These are phyloP conservation scores for Drosophila bipectinata DNA, from an alignment of 1,140 invertebrate genomes.

Conservation along the genomic window DNA sequence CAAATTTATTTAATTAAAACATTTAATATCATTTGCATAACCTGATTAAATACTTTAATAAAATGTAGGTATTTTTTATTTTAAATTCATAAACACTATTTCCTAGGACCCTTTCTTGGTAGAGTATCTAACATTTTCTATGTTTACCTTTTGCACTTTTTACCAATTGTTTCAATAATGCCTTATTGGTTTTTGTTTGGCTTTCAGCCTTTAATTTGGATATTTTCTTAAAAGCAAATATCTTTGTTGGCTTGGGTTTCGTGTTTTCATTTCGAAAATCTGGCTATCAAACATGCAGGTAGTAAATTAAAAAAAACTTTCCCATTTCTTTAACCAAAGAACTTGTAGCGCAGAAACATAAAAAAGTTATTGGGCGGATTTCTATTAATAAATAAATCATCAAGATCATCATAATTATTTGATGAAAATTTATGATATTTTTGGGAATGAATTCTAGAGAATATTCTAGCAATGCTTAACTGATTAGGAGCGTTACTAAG, in stretches of 20 bases:
- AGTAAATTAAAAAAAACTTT: slow-evolving; percentile 51
- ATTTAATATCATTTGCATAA: background rate
- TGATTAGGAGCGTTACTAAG: background rate
- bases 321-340: slow-evolving; percentile 15
- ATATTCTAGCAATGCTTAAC: background rate
- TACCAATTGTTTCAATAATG: slow-evolving; percentile 35
- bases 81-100: background rate
- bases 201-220: slow-evolving; percentile 37
- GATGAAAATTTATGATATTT: slow-evolving; percentile 37
- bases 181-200: slow-evolving; percentile 46
- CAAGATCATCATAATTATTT: slow-evolving; percentile 34
- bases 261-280: slow-evolving; percentile 36
- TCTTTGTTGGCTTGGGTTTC: slow-evolving; percentile 39
- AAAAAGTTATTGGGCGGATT: slow-evolving; percentile 26
- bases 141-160: background rate
- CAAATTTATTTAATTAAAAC: background rate
- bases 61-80: background rate
- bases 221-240: slow-evolving; percentile 33
- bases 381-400: slow-evolving; percentile 31
- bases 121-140: slow-evolving; percentile 11
- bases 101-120: background rate
- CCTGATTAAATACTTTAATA: background rate
- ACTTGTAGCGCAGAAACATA: slow-evolving; percentile 18
- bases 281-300: slow-evolving; percentile 24
- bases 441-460: background rate